phyloP scores from a whole-genome alignment of 2,797 vertebrate species.

The Lepus oiostolus region DNA sequence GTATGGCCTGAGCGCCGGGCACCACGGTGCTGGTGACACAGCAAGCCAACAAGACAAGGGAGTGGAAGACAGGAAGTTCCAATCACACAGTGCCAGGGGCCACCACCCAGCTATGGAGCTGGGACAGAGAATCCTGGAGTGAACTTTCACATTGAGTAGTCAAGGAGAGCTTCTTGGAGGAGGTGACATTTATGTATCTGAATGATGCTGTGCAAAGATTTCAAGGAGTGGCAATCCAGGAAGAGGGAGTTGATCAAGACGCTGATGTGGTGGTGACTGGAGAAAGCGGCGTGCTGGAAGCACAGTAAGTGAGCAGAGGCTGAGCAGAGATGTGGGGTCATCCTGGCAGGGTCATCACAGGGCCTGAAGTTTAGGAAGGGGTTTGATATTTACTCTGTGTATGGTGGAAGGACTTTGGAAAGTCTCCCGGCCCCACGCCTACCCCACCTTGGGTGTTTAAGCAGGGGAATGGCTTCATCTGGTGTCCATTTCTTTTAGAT shows the following conservation, averaged over 20 bases:
- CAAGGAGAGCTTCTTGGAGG: neutral
- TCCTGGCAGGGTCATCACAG: neutral
- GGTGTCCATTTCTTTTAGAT: no score
- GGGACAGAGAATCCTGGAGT: neutral
- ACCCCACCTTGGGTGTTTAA: no score
- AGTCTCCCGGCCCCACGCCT: neutral
- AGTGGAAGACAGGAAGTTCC: neutral
- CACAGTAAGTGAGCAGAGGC: neutral
- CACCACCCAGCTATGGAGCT: neutral
- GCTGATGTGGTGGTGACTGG: neutral
- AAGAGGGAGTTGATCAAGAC: neutral
- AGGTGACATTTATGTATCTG: neutral
- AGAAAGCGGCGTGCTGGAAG: neutral
- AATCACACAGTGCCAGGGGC: no score
- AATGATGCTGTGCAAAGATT: neutral
- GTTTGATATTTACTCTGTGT: neutral
- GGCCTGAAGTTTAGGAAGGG: neutral
- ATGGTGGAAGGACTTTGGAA: neutral
- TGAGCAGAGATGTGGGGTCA: neutral
- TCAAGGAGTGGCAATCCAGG: neutral
- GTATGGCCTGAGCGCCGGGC: accelerated
- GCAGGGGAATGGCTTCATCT: neutral
- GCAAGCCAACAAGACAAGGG: neutral
- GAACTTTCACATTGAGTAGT: neutral
- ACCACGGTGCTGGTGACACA: neutral